Evolutionary conservation across 2,888 invertebrate species (phyloP), one percentile per base, ranked within the genome.

Genomic region (Blomia tropicalis): DNA sequence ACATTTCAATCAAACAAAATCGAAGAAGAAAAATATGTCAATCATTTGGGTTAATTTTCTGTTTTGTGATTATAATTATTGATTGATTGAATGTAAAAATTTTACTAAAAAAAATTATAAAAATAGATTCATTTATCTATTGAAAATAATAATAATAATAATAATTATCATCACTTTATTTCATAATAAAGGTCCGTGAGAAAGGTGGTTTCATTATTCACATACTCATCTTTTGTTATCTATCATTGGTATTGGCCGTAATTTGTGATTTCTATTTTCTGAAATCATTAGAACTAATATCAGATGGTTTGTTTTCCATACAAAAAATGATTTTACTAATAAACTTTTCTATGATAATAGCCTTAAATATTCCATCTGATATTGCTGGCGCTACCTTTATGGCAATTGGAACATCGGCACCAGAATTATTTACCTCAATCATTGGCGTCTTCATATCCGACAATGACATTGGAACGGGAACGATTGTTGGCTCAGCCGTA

Each of bases 231-330:
- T 84, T 86, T 60, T 78, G 84, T 62, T 91, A 90, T 75, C 80
- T 85, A 69, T 90, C 90, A 72, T 77, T 84, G 44, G 76, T 85
- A 32, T 77, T 91, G 65, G 87, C 87, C 7, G 82, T 90, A 68
- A 85, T 90, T 11, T 87, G 92, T 76, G 91, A 92, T 73, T 88
- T 88, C 73, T 92, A 86, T 76, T 92, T 92, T 74, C 90, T 92
- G 58, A 88, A 91, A 5, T 85, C 89, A 32, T 84, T 92, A 67
- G 87, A 87, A 73, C 83, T 81, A 72, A 85, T 91, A 75, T 87
- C 88, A 73, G 82, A 84, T 71, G 83, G 91, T 90, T 75, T n/a
- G n/a, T n/a, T n/a, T n/a, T n/a, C n/a, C n/a, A n/a, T 80, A 83
- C 14, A 41, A 14, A 41, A 14, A 41, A 41, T 41, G n/a, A n/a